phyloP scores from a whole-genome alignment of 1,140 invertebrate species.

The Laupala kohalensis region DNA sequence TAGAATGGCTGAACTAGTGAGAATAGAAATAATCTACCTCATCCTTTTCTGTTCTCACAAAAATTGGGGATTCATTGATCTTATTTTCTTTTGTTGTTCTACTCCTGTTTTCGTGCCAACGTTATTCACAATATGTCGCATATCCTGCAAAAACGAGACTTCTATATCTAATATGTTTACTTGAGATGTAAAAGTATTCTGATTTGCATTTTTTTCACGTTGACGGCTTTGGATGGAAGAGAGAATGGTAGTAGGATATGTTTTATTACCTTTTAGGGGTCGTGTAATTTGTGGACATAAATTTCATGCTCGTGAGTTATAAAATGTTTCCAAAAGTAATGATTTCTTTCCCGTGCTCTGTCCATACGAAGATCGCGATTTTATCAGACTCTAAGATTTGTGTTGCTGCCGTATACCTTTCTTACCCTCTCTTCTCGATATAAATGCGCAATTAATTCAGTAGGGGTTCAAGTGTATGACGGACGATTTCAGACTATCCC shows the following conservation, averaged over 20 bases:
- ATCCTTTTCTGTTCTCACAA: not conserved
- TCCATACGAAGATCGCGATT: not conserved
- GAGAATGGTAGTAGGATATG: not conserved
- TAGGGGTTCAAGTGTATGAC: too few species aligned
- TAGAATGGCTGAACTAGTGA: too few species aligned
- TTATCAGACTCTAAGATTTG: not conserved
- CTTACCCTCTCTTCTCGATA: not conserved
- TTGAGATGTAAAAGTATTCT: not conserved
- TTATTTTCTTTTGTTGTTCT: not conserved
- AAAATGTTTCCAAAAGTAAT: not conserved
- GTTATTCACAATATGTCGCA: not conserved
- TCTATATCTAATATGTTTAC: not conserved
- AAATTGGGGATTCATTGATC: not conserved
- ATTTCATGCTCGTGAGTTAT: not conserved
- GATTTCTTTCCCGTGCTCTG: not conserved
- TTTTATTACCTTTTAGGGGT: not conserved
- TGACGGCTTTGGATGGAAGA: not conserved
- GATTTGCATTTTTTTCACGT: not conserved
- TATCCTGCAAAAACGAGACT: not conserved
- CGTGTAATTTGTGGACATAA: not conserved
- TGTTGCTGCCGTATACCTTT: not conserved
- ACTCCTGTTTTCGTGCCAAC: not conserved
- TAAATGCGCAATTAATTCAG: not conserved
- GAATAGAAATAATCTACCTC: too few species aligned
- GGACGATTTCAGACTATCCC: too few species aligned